Percentiles rank a stretch among this genome's conserved stretches.
These are phyloP conservation scores for Bradysia coprophila DNA, from an alignment of 1,140 invertebrate species.

Conservation along the genomic window DNA sequence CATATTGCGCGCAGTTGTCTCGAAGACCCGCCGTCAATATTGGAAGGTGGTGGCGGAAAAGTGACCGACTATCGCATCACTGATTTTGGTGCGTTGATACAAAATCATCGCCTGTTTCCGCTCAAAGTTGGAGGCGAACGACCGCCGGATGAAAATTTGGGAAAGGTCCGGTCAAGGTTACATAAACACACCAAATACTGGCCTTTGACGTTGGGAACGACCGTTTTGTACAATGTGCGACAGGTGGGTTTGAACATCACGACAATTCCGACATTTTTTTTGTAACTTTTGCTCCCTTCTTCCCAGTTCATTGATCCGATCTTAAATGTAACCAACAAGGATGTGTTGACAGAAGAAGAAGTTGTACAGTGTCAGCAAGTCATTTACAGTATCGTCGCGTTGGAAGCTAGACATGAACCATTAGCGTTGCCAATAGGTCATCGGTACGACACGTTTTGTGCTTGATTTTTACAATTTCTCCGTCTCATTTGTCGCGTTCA, in stretches of 20 bases:
- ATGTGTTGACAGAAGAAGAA: slow-evolving; percentile 66
- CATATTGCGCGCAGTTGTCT: slow-evolving; percentile 69
- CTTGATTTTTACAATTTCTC: slow-evolving; percentile 1
- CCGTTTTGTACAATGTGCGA: slow-evolving; percentile 74
- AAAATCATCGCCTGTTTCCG: slow-evolving; percentile 63
- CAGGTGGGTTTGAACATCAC: slow-evolving; percentile 46
- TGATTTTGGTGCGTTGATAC: slow-evolving; percentile 79
- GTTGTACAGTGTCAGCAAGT: slow-evolving; percentile 75
- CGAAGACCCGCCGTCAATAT: slow-evolving; percentile 90
- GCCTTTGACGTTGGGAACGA: slow-evolving; percentile 81
- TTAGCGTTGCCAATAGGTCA: slow-evolving; percentile 42
- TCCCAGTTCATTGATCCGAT: slow-evolving; percentile 56
- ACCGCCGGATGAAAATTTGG: slow-evolving; percentile 22
- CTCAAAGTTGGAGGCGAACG: slow-evolving; percentile 28
- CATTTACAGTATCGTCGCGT: slow-evolving; percentile 59
- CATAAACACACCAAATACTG: slow-evolving; percentile 73
- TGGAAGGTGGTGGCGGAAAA: slow-evolving; percentile 78
- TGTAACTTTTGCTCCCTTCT: too few relatives aligned
- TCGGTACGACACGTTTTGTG: slow-evolving; percentile 22
- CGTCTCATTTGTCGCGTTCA: not conserved
- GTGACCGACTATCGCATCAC: slow-evolving; percentile 80
- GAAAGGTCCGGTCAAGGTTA: slow-evolving; percentile 45
- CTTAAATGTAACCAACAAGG: slow-evolving; percentile 59
- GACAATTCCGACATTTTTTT: too few relatives aligned
- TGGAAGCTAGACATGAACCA: slow-evolving; percentile 70